Evolutionary conservation across 2,888 invertebrate genomes (phyloP).

Genomic region (Caradrina clavipalpis): DNA sequence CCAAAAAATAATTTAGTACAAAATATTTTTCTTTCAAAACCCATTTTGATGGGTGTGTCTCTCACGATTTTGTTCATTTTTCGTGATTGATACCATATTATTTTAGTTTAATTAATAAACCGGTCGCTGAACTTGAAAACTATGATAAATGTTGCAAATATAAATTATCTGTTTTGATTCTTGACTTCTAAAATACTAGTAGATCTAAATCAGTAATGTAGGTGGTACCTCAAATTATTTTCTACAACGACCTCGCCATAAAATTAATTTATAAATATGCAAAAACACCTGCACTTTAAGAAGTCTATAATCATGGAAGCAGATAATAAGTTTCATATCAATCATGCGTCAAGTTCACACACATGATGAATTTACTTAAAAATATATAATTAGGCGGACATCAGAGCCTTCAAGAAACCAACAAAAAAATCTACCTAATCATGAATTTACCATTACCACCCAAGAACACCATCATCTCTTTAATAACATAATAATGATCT

Average conservation of each 20-base stretch:
- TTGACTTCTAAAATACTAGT: conserved; percentile 18
- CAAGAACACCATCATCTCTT: conserved; percentile 3
- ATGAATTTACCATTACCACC: conserved; percentile 10
- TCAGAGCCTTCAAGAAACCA: conserved; percentile 20
- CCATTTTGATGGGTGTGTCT: conserved; percentile 14
- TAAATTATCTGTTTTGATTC: conserved; percentile 3
- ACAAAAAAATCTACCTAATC: conserved; percentile 8
- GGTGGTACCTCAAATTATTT: conserved; percentile 9
- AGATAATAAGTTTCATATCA: conserved; percentile 36
- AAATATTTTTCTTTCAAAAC: not conserved
- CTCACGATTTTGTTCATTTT: conserved; percentile 23
- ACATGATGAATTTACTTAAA: conserved; percentile 29
- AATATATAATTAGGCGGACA: conserved; percentile 27
- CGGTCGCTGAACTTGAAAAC: conserved; percentile 18
- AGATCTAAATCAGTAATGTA: conserved; percentile 14
- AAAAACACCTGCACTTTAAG: conserved; percentile 28
- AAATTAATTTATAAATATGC: conserved; percentile 42
- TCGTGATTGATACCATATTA: not conserved
- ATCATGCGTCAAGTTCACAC: conserved; percentile 38
- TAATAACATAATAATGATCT: not conserved
- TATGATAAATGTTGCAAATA: conserved; percentile 5
- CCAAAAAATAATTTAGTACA: too few relatives aligned
- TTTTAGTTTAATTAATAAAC: conserved; percentile 16
- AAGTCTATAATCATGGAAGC: conserved; percentile 20
- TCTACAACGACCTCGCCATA: conserved; percentile 27